Conservation (phyloP, 2,888 invertebrate species). For the Pristionchus maxplancki region DNA sequence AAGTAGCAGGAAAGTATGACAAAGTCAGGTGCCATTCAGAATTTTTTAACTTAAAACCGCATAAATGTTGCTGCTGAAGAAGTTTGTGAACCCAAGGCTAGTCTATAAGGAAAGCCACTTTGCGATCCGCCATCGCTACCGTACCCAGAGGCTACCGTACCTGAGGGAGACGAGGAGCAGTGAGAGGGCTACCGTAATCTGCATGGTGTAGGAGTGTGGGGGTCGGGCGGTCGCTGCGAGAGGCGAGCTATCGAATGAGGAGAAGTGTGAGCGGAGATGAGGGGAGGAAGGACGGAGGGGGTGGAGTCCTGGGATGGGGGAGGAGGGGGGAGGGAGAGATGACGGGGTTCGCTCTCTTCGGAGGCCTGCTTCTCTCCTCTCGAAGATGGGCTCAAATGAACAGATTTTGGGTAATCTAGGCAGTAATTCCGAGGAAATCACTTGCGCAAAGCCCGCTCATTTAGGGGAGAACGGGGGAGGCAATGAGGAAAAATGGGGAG, state of each 20-base stretch:
- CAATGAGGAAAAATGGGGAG: neutral
- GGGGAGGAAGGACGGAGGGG: neutral
- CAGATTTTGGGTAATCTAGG: neutral
- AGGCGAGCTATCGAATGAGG: slow-evolving; percentile 19
- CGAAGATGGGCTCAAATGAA: neutral
- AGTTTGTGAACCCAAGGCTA: no score
- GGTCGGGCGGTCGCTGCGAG: neutral
- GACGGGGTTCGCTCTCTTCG: neutral
- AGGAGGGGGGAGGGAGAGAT: neutral
- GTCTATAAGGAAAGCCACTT: neutral
- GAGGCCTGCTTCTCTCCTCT: neutral
- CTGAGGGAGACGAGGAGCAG: slow-evolving; percentile 31
- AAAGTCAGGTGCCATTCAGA: neutral
- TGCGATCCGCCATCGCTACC: neutral
- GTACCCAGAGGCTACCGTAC: slow-evolving; percentile 16
- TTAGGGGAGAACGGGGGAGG: neutral
- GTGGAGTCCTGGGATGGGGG: neutral
- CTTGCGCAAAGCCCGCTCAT: neutral
- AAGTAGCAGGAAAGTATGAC: neutral
- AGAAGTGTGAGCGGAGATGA: neutral
- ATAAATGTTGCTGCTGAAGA: no score
- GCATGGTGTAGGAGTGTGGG: neutral
- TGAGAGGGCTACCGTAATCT: slow-evolving; percentile 50
- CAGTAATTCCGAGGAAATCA: neutral
- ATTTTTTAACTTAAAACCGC: no score